Conservation (phyloP, 1,140 invertebrate species). For the Proctacanthus coquilletti region DNA sequence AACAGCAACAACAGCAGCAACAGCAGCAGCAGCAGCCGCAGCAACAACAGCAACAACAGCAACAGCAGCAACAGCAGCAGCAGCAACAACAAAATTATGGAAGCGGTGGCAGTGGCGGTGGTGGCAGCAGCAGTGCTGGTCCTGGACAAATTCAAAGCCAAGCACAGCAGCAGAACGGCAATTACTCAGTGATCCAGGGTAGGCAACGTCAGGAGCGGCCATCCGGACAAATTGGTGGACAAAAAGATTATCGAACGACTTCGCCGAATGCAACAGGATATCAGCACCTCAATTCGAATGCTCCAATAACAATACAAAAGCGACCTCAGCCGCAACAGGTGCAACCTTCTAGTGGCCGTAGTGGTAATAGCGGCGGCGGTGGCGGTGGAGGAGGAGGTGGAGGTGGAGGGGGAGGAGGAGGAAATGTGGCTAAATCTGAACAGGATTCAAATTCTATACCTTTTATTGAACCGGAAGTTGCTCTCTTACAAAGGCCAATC, state of each 20-base stretch:
- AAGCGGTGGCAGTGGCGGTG: constrained; percentile 15
- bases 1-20: constrained; percentile 32
- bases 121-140: constrained; percentile 7
- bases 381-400: no score
- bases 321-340: no score
- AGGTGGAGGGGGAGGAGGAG: constrained; percentile 16
- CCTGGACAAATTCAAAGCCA: background rate
- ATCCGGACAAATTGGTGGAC: background rate
- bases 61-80: constrained; percentile 14
- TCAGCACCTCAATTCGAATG: constrained; percentile 15
- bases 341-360: background rate
- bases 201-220: background rate
- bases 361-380: constrained; percentile 5
- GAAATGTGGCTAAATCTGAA: constrained; percentile 9
- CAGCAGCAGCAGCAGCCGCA: constrained; percentile 26
- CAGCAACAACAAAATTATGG: no score
- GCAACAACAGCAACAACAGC: constrained; percentile 18
- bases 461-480: constrained; percentile 23
- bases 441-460: constrained; percentile 5
- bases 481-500: constrained; percentile 53
- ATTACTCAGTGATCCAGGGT: constrained; percentile 6
- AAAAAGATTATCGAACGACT: constrained; percentile 8
- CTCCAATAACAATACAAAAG: no score
- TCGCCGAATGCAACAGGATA: constrained; percentile 9
- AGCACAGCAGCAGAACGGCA: constrained; percentile 9